Evolutionary conservation across 2,888 invertebrate genomes (phyloP).

Genomic region (Dioctria rufipes): DNA sequence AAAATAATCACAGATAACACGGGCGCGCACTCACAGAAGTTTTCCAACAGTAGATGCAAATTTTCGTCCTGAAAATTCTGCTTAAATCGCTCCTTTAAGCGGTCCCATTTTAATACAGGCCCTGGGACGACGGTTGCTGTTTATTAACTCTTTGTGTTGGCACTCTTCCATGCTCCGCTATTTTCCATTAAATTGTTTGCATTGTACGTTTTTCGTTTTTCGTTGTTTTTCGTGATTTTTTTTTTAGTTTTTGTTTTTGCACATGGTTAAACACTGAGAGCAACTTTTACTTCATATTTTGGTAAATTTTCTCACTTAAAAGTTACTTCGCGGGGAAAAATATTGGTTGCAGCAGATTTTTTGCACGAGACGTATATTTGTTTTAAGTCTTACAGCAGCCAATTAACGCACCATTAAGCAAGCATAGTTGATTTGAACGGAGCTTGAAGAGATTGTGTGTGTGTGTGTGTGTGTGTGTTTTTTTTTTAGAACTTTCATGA

Average conservation of each 20-base stretch:
- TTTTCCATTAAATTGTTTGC: conserved; percentile 37
- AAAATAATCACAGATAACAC: conserved; percentile 41
- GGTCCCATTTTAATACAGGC: conserved; percentile 8
- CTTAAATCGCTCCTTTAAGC: conserved; percentile 6
- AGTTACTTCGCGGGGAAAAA: conserved; percentile 36
- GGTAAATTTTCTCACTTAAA: conserved; percentile 30
- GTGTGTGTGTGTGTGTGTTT: too few species aligned
- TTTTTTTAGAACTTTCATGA: too few species aligned
- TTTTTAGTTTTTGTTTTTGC: neutral
- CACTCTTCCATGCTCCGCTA: neutral
- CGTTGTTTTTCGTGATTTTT: too few species aligned
- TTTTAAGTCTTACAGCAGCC: conserved; percentile 22
- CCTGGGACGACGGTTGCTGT: conserved; percentile 2
- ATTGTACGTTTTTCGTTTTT: conserved; percentile 18
- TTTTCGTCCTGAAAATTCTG: neutral
- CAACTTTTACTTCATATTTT: conserved; percentile 21
- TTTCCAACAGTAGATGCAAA: conserved; percentile 13
- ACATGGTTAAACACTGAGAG: conserved; percentile 40
- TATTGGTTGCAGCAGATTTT: conserved; percentile 24
- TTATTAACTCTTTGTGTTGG: conserved; percentile 16
- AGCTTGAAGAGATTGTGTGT: too few species aligned
- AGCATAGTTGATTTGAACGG: neutral
- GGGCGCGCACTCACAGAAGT: conserved; percentile 16
- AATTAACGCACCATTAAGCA: conserved; percentile 13
- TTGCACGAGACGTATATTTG: neutral